Evolutionary conservation across 1,140 invertebrate species (phyloP), one percentile per base, ranked within the genome.

Genomic region (Caerostris darwini): DNA sequence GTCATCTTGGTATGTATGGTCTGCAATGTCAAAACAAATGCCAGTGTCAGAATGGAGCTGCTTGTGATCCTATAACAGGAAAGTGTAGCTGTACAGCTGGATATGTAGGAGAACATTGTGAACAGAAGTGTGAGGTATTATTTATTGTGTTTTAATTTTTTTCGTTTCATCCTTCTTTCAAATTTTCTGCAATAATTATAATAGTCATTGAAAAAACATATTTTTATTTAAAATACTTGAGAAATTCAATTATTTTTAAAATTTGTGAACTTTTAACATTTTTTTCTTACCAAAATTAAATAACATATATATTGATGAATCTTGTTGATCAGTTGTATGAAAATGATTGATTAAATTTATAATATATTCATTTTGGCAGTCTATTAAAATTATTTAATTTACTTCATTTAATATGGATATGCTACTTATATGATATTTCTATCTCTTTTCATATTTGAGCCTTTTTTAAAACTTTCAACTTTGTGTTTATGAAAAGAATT

Each of bases 21-120:
- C 95, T 96, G 12, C 97, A 97, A 89, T 99, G 99, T 95, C 97
- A 97, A 94, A 97, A 97, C 57, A 97, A 98, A 81, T 99, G 99
- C 95, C 97, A 97, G 5, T 99, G 99, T 96, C 98, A 99, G 95
- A 99, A 99, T 96, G 97, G 97, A 67, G 99, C 98, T 34, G 96
- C 96, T 17, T 99, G 99, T 96, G 97, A 98, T 96, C 97, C 97
- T n/a, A 96, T 97, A 58, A 97, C 96, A 56, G 98, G 98, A 3
- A 96, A 97, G 94, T 99, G 98, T 95, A 97, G 97, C 94, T 99
- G 98, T 95, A 97, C 97, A n/a, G 95, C 97, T 69, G 98, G 98
- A 88, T 99, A 98, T 97, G 98, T 96, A 90, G 98, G 96, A 17
- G 94, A 95, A 7, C 91, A 95, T 6, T 96, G 96, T 95, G 95